Conservation (phyloP, 92 coral and sea anemone species). For the Bergia puertoricense region DNA sequence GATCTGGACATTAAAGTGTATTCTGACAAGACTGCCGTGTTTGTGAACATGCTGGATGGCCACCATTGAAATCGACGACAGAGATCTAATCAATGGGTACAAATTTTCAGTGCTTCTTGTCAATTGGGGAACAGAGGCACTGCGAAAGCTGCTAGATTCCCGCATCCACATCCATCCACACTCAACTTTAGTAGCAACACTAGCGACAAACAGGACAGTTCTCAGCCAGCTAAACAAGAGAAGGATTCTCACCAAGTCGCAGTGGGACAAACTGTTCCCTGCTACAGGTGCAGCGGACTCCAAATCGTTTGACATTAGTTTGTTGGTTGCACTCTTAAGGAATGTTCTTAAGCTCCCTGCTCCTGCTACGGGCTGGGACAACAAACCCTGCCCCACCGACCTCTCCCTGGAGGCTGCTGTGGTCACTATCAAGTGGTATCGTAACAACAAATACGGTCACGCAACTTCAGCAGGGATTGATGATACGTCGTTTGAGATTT, state of each 20-base stretch:
- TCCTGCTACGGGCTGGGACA: constrained; percentile 61
- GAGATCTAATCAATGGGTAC: constrained; percentile 22
- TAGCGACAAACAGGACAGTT: not conserved
- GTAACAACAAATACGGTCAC: constrained; percentile 49
- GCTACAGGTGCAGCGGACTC: constrained; percentile 30
- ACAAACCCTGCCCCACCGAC: constrained; percentile 43
- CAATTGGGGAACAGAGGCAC: constrained; percentile 39
- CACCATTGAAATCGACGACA: constrained; percentile 43
- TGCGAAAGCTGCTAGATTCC: constrained; percentile 17
- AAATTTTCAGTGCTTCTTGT: constrained; percentile 43
- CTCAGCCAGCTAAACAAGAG: constrained; percentile 18
- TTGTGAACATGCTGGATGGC: constrained; percentile 1
- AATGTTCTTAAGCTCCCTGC: constrained; percentile 51
- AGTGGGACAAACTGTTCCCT: constrained; percentile 57
- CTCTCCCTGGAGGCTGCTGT: constrained; percentile 52
- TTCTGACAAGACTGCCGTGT: not conserved
- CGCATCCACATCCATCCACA: constrained; percentile 7
- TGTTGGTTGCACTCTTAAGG: constrained; percentile 50
- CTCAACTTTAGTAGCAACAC: constrained; percentile 18
- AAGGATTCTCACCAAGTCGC: constrained; percentile 11
- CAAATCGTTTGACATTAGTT: constrained; percentile 47
- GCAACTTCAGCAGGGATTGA: constrained; percentile 5
- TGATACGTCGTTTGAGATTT: constrained; percentile 14
- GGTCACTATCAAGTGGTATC: constrained; percentile 50
- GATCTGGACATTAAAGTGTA: not conserved